These are phyloP conservation scores for Latheticus oryzae DNA, from an alignment of 2,888 invertebrate species.

Conservation along the genomic window DNA sequence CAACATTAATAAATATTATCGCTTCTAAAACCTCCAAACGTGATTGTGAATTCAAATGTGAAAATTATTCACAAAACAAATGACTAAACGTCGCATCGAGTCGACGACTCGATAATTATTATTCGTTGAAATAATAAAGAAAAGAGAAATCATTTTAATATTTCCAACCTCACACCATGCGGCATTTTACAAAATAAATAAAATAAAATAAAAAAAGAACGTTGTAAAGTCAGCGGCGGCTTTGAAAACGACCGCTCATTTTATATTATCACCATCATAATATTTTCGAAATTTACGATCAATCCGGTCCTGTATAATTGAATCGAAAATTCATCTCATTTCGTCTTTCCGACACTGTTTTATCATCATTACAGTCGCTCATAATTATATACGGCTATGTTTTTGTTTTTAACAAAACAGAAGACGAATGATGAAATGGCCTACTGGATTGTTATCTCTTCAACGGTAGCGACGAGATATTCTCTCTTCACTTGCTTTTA, in stretches of 20 bases:
- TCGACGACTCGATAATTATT: constrained; percentile 61
- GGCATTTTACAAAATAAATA: constrained; percentile 54
- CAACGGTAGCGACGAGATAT: constrained; percentile 63
- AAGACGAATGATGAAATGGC: constrained; percentile 45
- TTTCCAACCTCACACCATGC: constrained; percentile 59
- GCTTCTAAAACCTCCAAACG: too few relatives aligned
- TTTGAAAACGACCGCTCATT: constrained; percentile 31
- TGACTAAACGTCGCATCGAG: constrained; percentile 54
- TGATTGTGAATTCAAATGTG: constrained; percentile 62
- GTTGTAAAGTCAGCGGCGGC: too few relatives aligned
- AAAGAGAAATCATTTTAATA: constrained; percentile 60
- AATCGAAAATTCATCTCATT: too few relatives aligned
- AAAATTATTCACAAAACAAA: constrained; percentile 63
- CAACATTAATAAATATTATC: too few relatives aligned
- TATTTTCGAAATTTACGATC: too few relatives aligned
- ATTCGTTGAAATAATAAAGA: too few relatives aligned
- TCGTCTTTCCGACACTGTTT: too few relatives aligned
- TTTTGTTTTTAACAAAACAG: too few relatives aligned
- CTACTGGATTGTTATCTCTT: constrained; percentile 62
- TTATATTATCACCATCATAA: too few relatives aligned
- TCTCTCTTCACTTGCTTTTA: constrained; percentile 59
- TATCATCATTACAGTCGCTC: too few relatives aligned
- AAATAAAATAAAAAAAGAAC: constrained; percentile 50
- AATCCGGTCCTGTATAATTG: too few relatives aligned
- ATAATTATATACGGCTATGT: too few relatives aligned